Conservation (phyloP, 2,888 invertebrate species). For the Zaprionus bogoriensis region DNA sequence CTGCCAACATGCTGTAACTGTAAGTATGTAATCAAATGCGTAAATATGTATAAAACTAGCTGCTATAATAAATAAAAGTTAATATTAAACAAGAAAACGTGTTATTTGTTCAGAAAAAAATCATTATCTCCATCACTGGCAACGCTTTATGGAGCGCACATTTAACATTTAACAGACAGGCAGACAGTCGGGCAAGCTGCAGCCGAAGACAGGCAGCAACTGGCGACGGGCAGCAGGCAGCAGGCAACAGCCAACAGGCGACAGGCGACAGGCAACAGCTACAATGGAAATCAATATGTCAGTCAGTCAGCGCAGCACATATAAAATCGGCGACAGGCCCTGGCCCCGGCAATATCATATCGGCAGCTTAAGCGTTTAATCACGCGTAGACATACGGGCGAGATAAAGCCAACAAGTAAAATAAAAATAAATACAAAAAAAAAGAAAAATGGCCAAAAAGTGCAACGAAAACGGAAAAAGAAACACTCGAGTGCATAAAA, state of each 20-base stretch:
- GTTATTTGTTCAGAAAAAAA: not conserved
- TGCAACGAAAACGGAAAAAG: constrained; percentile 12
- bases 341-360: constrained; percentile 58
- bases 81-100: not conserved
- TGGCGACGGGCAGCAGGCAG: not conserved
- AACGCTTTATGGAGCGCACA: constrained; percentile 49
- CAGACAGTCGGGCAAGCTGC: constrained; percentile 35
- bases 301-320: constrained; percentile 25
- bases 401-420: constrained; percentile 56
- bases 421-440: constrained; percentile 9
- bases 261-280: constrained; percentile 22
- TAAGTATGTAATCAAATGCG: too few species aligned
- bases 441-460: not conserved
- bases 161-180: constrained; percentile 48
- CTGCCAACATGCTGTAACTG: too few species aligned
- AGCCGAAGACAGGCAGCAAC: constrained; percentile 33
- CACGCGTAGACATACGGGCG: constrained; percentile 69
- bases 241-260: not conserved
- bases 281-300: constrained; percentile 55
- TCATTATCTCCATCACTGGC: constrained; percentile 28
- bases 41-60: not conserved
- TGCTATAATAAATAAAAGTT: not conserved
- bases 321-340: constrained; percentile 43
- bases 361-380: constrained; percentile 73
- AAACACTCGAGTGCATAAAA: constrained; percentile 53